Evolutionary conservation across 2,888 invertebrate genomes (phyloP), one percentile per base, ranked within the genome.

Genomic region (Anarsia innoxiella): DNA sequence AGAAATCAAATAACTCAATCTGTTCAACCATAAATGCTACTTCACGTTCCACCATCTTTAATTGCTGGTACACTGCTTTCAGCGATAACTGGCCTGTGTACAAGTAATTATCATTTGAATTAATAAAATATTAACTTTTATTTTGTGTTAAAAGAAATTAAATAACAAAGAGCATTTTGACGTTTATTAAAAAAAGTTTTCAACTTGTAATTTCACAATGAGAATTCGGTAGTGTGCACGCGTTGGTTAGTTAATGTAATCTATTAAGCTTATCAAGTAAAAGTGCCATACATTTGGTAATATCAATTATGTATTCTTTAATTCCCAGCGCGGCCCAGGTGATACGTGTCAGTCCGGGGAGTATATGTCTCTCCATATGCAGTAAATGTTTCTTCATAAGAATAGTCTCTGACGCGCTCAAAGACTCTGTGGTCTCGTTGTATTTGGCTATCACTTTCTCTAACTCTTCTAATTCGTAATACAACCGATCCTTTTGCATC

Each of bases 311-410:
- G 64, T 92, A 97, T 42, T 93, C 93, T 10, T 82, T 79, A 28
- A 96, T 93, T 14, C 93, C 92, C 9, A 96, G 84, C 0, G 95
- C 93, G 44, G 91, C 91, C 96, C 97, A 97, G 29, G 92, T 93
- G 38, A 95, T 89, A 15, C 95, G 87, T 2, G 90, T 91, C 0
- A 94, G 78, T 0, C 96, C 96, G 2, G 94, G 94, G 54, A 93
- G 88, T 32, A 95, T 90, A 34, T 89, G 86, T 23, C 90, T 86
- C 64, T 95, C 94, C 44, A 92, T 89, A 42, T 91, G 88, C 49
- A 88, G 78, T 0, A 94, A 80, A 48, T 89, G 89, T 9, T 86
- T 87, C 49, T 90, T 90, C 63, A 94, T 74, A 36, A 94, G 87
- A 42, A 89, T 84, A 0, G 91, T 87, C 77, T 95, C 94, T 0